Evolutionary conservation across 2,797 vertebrate genomes (phyloP), one percentile per base, ranked within the genome.

Genomic region (Iguana delicatissima): DNA sequence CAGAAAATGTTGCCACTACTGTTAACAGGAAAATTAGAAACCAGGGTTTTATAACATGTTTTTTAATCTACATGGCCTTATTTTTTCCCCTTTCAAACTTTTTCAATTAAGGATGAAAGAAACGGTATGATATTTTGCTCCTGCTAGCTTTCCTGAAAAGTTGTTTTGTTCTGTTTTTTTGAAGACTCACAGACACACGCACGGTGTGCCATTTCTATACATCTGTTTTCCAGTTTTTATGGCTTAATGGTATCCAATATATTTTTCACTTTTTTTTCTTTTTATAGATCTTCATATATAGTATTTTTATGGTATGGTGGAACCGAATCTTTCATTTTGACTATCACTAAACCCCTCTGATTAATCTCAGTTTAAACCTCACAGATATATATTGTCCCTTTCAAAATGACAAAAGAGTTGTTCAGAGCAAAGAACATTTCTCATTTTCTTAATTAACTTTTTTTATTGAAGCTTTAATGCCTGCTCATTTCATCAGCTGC

Each of bases 391-490:
- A 74, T 57, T 67, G 38, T 83, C 84, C 90, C 94, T 91, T 94
- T 92, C 87, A 92, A 80, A 89, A 83, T 59, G 92, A 84, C 29
- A 92, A 85, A 95, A 92, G 64, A 86, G n/a, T 93, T 92, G 80
- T 74, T 95, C 87, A 35, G 55, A 87, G 35, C 72, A 91, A 84
- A 80, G 76, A 42, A 72, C 62, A 73, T 84, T 87, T 2, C 72
- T 92, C 10, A 89, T 94, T 94, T 93, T 92, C 91, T 94, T 95
- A 94, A 96, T 95, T 96, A 95, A 94, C 90, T 94, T 94, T 94
- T 93, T 94, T 87, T 93, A 93, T 94, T 89, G 89, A 93, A 90
- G 22, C 8, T 92, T 93, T 96, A 94, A 93, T 94, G 74, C 83
- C 50, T 85, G 89, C 79, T 96, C 90, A 90, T 96, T 95, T 93